phyloP scores from a whole-genome alignment of 1,140 invertebrate species.

The Lordiphosa stackelbergi region DNA sequence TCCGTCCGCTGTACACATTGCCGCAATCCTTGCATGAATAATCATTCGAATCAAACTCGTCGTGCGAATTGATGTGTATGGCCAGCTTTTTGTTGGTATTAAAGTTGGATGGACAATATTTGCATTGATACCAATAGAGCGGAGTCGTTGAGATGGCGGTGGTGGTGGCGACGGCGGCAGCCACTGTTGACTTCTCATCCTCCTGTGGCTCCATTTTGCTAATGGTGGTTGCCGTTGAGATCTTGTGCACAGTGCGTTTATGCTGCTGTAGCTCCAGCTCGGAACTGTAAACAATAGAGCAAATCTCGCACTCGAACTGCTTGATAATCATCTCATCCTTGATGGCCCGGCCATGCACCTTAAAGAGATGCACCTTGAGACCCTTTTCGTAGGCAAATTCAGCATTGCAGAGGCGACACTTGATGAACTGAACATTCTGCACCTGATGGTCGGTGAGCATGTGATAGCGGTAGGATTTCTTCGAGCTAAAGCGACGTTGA shows the following conservation, averaged over 20 bases:
- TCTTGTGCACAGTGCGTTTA: conserved; percentile 52
- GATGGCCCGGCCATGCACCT: conserved; percentile 67
- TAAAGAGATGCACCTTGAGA: conserved; percentile 75
- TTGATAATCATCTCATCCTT: conserved; percentile 73
- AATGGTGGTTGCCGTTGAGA: conserved; percentile 15
- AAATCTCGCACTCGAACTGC: conserved; percentile 75
- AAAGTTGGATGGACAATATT: conserved; percentile 75
- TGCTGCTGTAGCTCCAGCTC: conserved; percentile 65
- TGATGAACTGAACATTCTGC: conserved; percentile 75
- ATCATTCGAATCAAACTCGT: conserved; percentile 75
- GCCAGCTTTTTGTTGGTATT: conserved; percentile 76
- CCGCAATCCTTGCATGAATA: conserved; percentile 77
- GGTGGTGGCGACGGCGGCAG: not conserved
- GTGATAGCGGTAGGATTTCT: conserved; percentile 74
- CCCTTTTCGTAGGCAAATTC: conserved; percentile 77
- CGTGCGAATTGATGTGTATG: conserved; percentile 76
- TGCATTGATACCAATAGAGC: conserved; percentile 76
- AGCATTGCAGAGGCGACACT: conserved; percentile 72
- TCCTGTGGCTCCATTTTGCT: conserved; percentile 14
- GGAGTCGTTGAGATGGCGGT: conserved; percentile 22
- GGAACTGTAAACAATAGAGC: conserved; percentile 70
- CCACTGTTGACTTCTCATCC: conserved; percentile 10
- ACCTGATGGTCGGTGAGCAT: conserved; percentile 76
- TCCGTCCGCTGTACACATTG: conserved; percentile 75
- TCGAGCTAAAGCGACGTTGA: conserved; percentile 71